Conservation (phyloP, 2,888 invertebrate genomes). For the Plagiodera versicolora region DNA sequence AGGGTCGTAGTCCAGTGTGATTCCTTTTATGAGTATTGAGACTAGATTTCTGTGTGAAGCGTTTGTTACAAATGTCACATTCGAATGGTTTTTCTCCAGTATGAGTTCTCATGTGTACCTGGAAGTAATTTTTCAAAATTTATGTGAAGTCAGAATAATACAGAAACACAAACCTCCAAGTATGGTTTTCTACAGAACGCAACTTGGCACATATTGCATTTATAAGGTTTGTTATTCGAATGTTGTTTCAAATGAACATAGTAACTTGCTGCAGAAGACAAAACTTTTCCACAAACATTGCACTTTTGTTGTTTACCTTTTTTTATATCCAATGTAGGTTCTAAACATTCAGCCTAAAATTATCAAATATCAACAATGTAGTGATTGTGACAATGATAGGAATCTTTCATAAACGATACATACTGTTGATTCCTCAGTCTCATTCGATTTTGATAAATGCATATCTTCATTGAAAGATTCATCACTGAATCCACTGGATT, state of each 20-base stretch:
- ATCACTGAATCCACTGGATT: not conserved
- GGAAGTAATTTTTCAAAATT: conserved; percentile 12
- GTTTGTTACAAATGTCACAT: conserved; percentile 73
- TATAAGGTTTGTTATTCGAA: conserved; percentile 78
- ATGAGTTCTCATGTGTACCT: conserved; percentile 78
- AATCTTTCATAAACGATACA: not conserved
- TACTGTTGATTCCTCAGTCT: not conserved
- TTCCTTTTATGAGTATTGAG: conserved; percentile 80
- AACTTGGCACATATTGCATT: conserved; percentile 76
- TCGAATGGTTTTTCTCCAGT: conserved; percentile 76
- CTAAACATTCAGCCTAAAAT: conserved; percentile 13
- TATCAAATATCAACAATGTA: not conserved
- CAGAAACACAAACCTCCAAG: conserved; percentile 60
- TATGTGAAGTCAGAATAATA: not conserved
- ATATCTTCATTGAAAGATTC: conserved; percentile 15
- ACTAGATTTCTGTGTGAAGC: conserved; percentile 80
- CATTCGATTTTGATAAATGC: not conserved
- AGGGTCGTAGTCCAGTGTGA: conserved; percentile 78
- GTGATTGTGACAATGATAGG: too few relatives aligned
- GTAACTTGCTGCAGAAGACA: conserved; percentile 76
- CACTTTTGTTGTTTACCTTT: conserved; percentile 74
- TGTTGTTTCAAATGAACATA: conserved; percentile 84
- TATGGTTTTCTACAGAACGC: conserved; percentile 81
- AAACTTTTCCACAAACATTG: conserved; percentile 76
- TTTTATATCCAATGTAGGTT: conserved; percentile 42